Evolutionary conservation across 2,797 vertebrate species (phyloP).

Genomic region (Ibycter americanus): DNA sequence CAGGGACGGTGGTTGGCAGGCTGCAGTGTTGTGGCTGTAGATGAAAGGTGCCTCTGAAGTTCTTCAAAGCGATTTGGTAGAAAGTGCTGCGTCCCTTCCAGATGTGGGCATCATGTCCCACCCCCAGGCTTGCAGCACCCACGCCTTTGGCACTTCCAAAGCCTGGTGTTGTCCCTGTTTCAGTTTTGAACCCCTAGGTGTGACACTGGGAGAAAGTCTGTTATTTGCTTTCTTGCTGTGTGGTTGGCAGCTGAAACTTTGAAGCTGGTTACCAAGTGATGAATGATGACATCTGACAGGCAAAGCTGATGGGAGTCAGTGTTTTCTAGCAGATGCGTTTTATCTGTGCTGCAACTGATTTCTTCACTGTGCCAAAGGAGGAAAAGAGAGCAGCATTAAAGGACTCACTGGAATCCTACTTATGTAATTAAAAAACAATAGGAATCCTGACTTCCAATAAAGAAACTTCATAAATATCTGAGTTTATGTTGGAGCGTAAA

Average conservation of each 20-base stretch:
- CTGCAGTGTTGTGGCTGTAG: not conserved
- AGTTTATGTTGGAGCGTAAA: slow-evolving; percentile 44
- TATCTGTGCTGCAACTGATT: not conserved
- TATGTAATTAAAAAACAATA: slow-evolving; percentile 57
- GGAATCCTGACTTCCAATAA: slow-evolving; percentile 45
- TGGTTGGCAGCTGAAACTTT: slow-evolving; percentile 25
- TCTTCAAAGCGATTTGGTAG: not conserved
- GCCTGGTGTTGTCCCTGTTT: not conserved
- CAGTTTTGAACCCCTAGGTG: not conserved
- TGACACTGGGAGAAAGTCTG: not conserved
- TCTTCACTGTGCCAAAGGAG: not conserved
- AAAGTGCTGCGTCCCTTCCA: not conserved
- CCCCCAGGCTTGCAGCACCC: not conserved
- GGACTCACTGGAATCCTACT: slow-evolving; percentile 32
- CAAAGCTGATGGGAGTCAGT: slow-evolving; percentile 9
- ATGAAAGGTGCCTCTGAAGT: not conserved
- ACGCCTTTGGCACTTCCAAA: not conserved
- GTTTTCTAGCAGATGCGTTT: slow-evolving; percentile 7
- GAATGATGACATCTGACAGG: slow-evolving; percentile 39
- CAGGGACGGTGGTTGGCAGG: not conserved
- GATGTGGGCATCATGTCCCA: not conserved
- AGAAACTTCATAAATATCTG: slow-evolving; percentile 51
- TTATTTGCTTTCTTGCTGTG: slow-evolving; percentile 1
- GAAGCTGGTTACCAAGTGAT: slow-evolving; percentile 27
- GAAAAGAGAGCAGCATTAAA: not conserved